Percentiles rank a stretch among this genome's conserved stretches.
Conservation (phyloP, 1,140 invertebrate genomes). For the Diuraphis noxia region DNA sequence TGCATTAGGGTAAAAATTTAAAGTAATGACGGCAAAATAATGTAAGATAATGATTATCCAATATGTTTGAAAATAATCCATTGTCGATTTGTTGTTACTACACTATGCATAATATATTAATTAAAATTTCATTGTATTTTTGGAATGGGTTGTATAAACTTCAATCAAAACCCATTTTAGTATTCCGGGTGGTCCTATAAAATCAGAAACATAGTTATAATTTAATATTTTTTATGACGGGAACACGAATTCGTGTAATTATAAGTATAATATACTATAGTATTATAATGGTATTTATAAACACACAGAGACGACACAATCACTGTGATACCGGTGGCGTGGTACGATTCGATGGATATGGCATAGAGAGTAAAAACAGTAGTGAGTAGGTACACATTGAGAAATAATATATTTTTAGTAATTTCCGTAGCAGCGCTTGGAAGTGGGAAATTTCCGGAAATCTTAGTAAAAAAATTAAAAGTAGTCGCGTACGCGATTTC, state of each 20-base stretch:
- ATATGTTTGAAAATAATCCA: not conserved
- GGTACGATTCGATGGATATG: not conserved
- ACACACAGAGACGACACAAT: not conserved
- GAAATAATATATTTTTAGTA: not conserved
- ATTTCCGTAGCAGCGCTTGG: not conserved
- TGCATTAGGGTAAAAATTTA: not conserved
- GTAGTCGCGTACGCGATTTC: not conserved
- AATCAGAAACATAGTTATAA: constrained; percentile 16
- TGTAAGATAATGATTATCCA: not conserved
- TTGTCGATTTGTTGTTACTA: not conserved
- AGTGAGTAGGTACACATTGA: not conserved
- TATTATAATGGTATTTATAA: not conserved
- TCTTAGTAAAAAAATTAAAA: not conserved
- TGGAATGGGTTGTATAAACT: not conserved
- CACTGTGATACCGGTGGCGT: not conserved
- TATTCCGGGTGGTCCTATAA: not conserved
- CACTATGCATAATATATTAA: not conserved
- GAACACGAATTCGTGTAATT: not conserved
- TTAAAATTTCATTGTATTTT: constrained; percentile 4
- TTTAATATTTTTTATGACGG: constrained; percentile 30
- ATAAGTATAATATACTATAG: not conserved
- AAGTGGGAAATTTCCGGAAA: not conserved
- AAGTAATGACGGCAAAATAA: not conserved
- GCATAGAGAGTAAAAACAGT: not conserved
- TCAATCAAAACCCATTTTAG: constrained; percentile 32